Evolutionary conservation across 2,888 invertebrate genomes (phyloP).

Genomic region (Odiellus spinosus): DNA sequence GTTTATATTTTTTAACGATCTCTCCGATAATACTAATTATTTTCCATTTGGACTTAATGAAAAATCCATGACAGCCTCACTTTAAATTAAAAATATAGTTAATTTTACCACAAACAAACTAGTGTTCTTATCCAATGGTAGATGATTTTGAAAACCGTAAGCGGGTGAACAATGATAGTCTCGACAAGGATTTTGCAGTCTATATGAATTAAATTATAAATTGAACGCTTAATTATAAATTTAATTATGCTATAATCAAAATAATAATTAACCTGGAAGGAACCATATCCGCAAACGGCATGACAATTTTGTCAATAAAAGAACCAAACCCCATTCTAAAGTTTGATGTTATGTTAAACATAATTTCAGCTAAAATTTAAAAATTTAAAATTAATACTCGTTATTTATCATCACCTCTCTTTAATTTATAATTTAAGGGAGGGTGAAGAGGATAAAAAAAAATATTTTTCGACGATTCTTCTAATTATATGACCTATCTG

Average conservation of each 20-base stretch:
- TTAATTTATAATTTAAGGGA: neutral
- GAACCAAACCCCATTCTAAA: conserved; percentile 85
- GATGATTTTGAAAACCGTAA: conserved; percentile 87
- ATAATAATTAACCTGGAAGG: conserved; percentile 26
- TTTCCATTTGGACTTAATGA: too few relatives aligned
- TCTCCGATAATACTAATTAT: too few relatives aligned
- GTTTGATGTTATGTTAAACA: conserved; percentile 79
- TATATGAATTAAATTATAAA: conserved; percentile 2
- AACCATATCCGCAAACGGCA: conserved; percentile 63
- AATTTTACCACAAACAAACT: conserved; percentile 44
- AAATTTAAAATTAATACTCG: neutral
- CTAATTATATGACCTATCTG: too few relatives aligned
- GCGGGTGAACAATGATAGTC: conserved; percentile 70
- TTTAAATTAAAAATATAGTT: neutral
- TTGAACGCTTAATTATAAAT: neutral
- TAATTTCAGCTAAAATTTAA: conserved; percentile 34
- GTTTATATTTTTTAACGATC: too few relatives aligned
- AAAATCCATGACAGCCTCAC: too few relatives aligned
- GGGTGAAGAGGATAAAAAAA: neutral
- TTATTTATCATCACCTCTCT: neutral
- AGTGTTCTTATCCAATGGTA: conserved; percentile 72
- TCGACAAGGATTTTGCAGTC: conserved; percentile 16
- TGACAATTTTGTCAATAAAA: conserved; percentile 87
- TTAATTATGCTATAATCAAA: neutral
- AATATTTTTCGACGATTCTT: neutral